Evolutionary conservation across 2,113 vertebrate genomes (phyloP), one percentile per base, ranked within the genome.

Genomic region (Pluvianellus socialis): DNA sequence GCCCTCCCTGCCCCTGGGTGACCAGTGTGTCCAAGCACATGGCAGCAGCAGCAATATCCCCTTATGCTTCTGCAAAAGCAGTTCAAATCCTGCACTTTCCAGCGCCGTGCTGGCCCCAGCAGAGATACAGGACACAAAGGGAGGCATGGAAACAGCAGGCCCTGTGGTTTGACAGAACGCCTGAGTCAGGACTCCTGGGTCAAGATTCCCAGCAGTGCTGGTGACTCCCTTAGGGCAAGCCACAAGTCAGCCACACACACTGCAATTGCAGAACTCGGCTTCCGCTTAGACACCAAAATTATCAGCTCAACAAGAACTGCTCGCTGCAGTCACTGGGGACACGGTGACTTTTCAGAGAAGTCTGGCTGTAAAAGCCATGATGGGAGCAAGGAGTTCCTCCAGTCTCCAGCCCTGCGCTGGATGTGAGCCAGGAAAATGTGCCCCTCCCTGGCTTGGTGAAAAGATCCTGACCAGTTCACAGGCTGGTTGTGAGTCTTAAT

Each of bases 161-260:
- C 30, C 59, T 40, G 81, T 65, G 85, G 82, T 92, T 92, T 96
- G 65, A 28, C 30, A 76, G 92, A 90, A 88, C 0, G 6, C 42
- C 70, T 90, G 94, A 92, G 42, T 91, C 83, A 92, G 95, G 89
- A 73, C 47, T 89, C 58, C 9, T 12, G 76, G 61, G 32, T 74
- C 77, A 75, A 73, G 67, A 47, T 92, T 96, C 84, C 93, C 81
- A 94, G 91, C 89, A 95, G 80, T 22, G 52, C 76, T 2, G 2
- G 20, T 33, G 52, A 24, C 58, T 80, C 67, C 55, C 79, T 45
- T 30, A 49, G 79, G 72, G 47, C 75, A 80, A 95, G 71, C 85
- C 81, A 58, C 82, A 86, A 66, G 27, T 47, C 67, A 79, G 10
- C 67, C 38, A 1, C 74, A 50, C 1, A 5, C 23, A 20, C 1